A percentile compares a stretch with the other conserved stretches of the same genome.
Conservation (phyloP, 2,888 invertebrate species). For the Gasteruption jaculator region DNA sequence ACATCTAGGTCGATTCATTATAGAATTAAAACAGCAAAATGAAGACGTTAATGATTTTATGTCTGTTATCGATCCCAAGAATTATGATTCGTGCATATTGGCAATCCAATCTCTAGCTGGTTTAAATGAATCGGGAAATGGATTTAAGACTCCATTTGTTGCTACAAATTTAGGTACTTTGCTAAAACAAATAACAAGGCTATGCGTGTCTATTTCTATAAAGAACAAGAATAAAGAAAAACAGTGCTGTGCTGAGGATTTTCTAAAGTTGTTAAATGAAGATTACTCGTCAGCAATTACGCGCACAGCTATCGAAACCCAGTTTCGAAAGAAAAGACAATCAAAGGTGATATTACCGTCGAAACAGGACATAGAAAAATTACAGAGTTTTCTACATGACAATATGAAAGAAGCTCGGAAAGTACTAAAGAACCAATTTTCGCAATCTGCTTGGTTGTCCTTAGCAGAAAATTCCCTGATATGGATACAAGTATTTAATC, state of each 20-base stretch:
- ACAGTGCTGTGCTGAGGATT: slow-evolving; percentile 14
- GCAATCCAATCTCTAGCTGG: slow-evolving; percentile 16
- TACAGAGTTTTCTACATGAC: slow-evolving; percentile 8
- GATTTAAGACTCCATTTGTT: slow-evolving; percentile 12
- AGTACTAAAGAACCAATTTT: slow-evolving; percentile 7
- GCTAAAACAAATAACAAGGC: too few relatives aligned
- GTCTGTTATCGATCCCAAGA: slow-evolving; percentile 11
- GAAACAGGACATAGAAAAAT: slow-evolving; percentile 12
- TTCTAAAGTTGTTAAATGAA: slow-evolving; percentile 13
- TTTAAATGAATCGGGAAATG: slow-evolving; percentile 5
- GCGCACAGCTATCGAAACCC: slow-evolving; percentile 14
- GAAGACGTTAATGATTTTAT: not conserved
- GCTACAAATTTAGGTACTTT: slow-evolving; percentile 14
- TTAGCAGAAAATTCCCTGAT: slow-evolving; percentile 10
- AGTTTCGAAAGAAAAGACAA: slow-evolving; percentile 7
- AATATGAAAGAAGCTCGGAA: slow-evolving; percentile 4
- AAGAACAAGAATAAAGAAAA: too few relatives aligned
- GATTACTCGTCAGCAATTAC: slow-evolving; percentile 10
- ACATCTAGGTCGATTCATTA: too few relatives aligned
- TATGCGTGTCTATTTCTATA: too few relatives aligned
- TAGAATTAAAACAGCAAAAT: slow-evolving; percentile 5
- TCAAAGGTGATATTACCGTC: slow-evolving; percentile 10
- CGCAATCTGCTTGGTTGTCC: slow-evolving; percentile 1
- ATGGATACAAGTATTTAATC: slow-evolving; percentile 20
- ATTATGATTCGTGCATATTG: slow-evolving; percentile 10